These are phyloP conservation scores for Pharmacophagus antenor DNA, from an alignment of 2,888 invertebrate species.

Conservation along the genomic window DNA sequence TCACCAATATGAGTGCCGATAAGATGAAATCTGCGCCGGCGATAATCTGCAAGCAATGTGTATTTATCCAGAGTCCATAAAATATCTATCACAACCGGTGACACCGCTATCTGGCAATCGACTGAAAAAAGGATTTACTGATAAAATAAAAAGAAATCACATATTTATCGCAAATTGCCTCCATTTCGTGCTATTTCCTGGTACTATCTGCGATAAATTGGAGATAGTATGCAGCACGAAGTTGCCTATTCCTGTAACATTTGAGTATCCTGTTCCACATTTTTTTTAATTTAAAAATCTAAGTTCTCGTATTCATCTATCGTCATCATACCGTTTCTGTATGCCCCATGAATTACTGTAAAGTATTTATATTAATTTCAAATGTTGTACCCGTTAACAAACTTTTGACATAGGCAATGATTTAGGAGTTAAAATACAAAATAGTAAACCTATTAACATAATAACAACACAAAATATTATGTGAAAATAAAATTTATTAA, in stretches of 20 bases:
- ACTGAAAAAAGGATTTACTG: conserved; percentile 72
- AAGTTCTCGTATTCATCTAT: no score
- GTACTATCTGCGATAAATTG: conserved; percentile 60
- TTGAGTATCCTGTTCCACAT: neutral
- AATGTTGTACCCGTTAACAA: no score
- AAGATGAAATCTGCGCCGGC: conserved; percentile 45
- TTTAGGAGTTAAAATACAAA: no score
- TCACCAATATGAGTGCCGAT: conserved; percentile 43
- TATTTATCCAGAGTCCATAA: conserved; percentile 29
- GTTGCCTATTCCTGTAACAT: conserved; percentile 41
- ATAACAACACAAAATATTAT: no score
- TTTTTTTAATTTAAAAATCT: neutral
- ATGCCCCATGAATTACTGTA: no score
- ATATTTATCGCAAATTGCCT: conserved; percentile 73
- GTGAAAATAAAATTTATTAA: no score
- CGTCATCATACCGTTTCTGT: no score
- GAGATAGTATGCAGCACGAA: conserved; percentile 47
- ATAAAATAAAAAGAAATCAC: conserved; percentile 66
- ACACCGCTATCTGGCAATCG: conserved; percentile 67
- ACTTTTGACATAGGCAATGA: no score
- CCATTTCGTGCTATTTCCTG: conserved; percentile 62
- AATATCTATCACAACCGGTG: conserved; percentile 59
- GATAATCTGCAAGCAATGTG: conserved; percentile 32
- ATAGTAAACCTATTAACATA: no score
- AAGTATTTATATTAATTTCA: no score